Evolutionary conservation across 2,888 invertebrate genomes (phyloP).

Genomic region (Chaetoderma sp.): DNA sequence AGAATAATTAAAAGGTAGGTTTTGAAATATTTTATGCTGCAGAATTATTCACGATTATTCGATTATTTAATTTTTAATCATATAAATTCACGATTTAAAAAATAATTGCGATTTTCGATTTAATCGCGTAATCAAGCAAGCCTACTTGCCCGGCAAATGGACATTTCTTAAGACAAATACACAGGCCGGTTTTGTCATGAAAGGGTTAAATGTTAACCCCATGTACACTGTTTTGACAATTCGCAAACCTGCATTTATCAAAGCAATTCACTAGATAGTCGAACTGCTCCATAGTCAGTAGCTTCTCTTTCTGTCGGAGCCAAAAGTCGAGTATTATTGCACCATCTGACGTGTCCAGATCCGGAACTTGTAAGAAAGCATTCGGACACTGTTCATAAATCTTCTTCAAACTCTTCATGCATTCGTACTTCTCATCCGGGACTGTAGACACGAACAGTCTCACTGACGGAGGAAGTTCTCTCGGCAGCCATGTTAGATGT

Average conservation of each 20-base stretch:
- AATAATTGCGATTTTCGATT: no score
- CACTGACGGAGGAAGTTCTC: constrained; percentile 79
- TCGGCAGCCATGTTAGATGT: constrained; percentile 82
- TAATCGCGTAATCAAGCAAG: no score
- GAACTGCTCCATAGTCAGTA: constrained; percentile 74
- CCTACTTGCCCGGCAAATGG: no score
- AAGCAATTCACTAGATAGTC: constrained; percentile 77
- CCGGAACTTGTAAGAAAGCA: constrained; percentile 50
- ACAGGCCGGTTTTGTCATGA: no score
- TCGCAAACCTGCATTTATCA: constrained; percentile 48
- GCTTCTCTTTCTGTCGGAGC: constrained; percentile 41
- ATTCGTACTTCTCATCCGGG: constrained; percentile 51
- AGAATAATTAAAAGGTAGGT: no score
- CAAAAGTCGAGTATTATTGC: constrained; percentile 51
- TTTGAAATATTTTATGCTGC: no score
- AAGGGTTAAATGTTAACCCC: no score
- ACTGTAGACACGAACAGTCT: constrained; percentile 76
- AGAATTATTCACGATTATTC: no score
- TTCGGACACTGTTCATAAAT: constrained; percentile 39
- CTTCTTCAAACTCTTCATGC: constrained; percentile 44
- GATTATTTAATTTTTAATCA: no score
- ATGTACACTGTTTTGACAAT: no score
- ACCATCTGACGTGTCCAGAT: constrained; percentile 49
- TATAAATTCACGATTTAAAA: no score
- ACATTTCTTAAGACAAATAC: no score